Base-by-base conservation (phyloP, 1,140 invertebrate genomes). In the Odontomachus brunneus region DNA sequence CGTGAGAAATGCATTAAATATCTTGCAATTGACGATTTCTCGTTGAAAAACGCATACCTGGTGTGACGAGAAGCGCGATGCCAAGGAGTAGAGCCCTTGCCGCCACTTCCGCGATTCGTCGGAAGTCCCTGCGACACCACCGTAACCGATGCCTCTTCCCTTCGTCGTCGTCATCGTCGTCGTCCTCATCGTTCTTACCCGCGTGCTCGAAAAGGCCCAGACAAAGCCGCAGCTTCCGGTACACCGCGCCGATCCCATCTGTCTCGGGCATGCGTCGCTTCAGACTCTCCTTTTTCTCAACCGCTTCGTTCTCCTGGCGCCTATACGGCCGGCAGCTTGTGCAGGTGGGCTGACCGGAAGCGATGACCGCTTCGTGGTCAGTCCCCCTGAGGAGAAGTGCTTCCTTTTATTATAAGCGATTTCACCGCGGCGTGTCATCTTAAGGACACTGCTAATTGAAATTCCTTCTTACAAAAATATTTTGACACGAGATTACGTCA, bases 311-410 rank as follows among this genome's bases (percentile, higher is more conserved):
- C 83, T 88, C 89, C 84, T 90, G 69, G 49, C 74, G 84, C 78
- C 84, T 84, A 55, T 84, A 90, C 88, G 65, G n/a, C 86, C 87
- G 88, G 65, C 75, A 85, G 60, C 91, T 82, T 76, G 89, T 84
- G 86, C 93, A 94, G 65, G 93, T 94, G 24, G 93, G 93, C 84
- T 93, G 92, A 89, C 93, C 92, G 88, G 93, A 94, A 86, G 91
- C 88, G 75, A 93, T 83, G 48, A 84, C 88, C 72, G 90, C 83
- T 85, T 71, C 84, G 62, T 85, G 26, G 63, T 87, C 87, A 72
- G 85, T 80, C 83, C 90, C 84, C 55, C 74, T 57, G 69, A 71
- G 14, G 22, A 48, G 22, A 63, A 55, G 15, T 53, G n/a, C 44
- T 66, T 22, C 24, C 14, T 48, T n/a, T 62, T 29, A 33, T 15